Conservation (phyloP, 2,888 invertebrate genomes). For the Temnothorax rugatulus region DNA sequence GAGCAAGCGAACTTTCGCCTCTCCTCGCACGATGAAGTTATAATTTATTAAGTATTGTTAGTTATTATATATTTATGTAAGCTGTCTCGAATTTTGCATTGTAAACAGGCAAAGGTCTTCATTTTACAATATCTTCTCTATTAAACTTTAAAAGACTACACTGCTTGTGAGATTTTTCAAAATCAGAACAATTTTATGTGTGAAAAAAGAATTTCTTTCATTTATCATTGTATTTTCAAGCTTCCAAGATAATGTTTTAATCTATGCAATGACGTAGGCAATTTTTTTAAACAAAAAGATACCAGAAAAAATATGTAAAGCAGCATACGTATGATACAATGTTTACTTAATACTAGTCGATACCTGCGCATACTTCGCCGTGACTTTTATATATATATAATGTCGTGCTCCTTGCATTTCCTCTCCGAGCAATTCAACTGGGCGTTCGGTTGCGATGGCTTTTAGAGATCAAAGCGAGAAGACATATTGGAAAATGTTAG, state of each 20-base stretch:
- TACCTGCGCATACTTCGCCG: conserved; percentile 19
- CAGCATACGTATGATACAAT: not conserved
- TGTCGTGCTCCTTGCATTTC: conserved; percentile 36
- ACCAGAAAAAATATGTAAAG: not conserved
- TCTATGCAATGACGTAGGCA: not conserved
- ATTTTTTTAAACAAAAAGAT: not conserved
- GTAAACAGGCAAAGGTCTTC: not conserved
- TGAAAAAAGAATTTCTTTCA: not conserved
- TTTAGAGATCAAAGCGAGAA: conserved; percentile 43
- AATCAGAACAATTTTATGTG: not conserved
- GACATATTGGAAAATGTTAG: conserved; percentile 47
- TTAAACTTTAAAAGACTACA: not conserved
- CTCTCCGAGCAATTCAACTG: conserved; percentile 34
- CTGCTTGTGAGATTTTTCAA: not conserved
- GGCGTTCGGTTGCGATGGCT: conserved; percentile 20
- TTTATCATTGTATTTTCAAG: not conserved
- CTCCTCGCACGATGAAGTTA: conserved; percentile 24
- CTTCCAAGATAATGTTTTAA: not conserved
- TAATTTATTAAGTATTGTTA: conserved; percentile 57
- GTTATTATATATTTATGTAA: conserved; percentile 56
- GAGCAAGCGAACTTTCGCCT: not conserved
- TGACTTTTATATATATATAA: conserved; percentile 55
- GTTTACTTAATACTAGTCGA: conserved; percentile 22
- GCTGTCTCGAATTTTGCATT: not conserved
- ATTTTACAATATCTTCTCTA: not conserved